Conservation (phyloP, 1,140 invertebrate genomes). For the Ostrea denselamellosa region DNA sequence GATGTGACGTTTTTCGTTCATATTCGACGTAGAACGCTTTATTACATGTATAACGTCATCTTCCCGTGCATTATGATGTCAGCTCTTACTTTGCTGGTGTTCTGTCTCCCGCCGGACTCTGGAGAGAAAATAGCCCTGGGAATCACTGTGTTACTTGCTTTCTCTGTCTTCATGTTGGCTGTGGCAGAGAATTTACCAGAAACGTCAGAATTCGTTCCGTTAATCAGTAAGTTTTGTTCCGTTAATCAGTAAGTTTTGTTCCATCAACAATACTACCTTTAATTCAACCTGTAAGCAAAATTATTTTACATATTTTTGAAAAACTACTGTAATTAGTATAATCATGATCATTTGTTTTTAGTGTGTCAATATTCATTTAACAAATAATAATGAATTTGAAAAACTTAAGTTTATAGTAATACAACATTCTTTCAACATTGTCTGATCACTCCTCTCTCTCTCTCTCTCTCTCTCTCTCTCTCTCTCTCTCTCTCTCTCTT, state of each 20-base stretch:
- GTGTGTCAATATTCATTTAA: too few relatives aligned
- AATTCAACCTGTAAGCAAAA: too few relatives aligned
- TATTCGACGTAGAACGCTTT: conserved; percentile 97
- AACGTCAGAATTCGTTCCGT: conserved; percentile 83
- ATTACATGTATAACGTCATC: conserved; percentile 85
- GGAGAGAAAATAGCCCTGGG: conserved; percentile 83
- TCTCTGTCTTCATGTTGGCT: conserved; percentile 83
- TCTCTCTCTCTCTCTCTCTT: too few relatives aligned
- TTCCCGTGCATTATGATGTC: conserved; percentile 84
- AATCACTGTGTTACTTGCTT: conserved; percentile 84
- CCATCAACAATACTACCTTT: conserved; percentile 76
- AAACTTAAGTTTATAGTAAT: too few relatives aligned
- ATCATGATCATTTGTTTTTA: too few relatives aligned
- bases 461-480: too few relatives aligned
- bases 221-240: conserved; percentile 81
- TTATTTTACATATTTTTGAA: too few relatives aligned
- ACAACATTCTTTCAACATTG: too few relatives aligned
- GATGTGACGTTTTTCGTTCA: conserved; percentile 84
- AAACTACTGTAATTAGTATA: too few relatives aligned
- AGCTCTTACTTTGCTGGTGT: conserved; percentile 82
- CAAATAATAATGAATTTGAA: too few relatives aligned
- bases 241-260: conserved; percentile 79
- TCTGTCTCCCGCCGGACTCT: conserved; percentile 83
- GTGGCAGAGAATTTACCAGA: conserved; percentile 84
- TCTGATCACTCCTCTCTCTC: too few relatives aligned